Evolutionary conservation across 1,140 invertebrate genomes (phyloP).

Genomic region (Kradibia gibbosae): DNA sequence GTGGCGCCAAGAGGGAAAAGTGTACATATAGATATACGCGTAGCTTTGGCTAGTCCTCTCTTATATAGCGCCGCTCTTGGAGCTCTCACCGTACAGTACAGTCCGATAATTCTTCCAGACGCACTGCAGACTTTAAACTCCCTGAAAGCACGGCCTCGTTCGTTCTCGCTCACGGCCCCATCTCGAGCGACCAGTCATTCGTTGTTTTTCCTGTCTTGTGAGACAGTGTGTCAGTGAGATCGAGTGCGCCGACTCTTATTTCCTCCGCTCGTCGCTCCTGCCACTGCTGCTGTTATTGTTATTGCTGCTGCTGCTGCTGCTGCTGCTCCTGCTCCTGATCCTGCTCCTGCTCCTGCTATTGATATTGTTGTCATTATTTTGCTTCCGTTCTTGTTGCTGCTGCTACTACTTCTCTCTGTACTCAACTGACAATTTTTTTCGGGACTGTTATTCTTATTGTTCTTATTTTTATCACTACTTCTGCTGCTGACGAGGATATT

Average conservation of each 20-base stretch:
- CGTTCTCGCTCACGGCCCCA: not conserved
- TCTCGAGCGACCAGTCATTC: not conserved
- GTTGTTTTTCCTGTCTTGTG: not conserved
- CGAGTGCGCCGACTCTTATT: not conserved
- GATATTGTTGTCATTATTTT: not conserved
- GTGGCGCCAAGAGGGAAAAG: conserved; percentile 70
- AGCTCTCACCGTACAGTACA: conserved; percentile 50
- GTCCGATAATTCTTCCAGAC: conserved; percentile 56
- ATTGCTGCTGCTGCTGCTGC: not conserved
- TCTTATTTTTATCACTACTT: not conserved
- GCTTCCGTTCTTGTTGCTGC: not conserved
- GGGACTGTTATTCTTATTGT: not conserved
- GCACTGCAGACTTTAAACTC: conserved; percentile 49
- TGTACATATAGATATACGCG: conserved; percentile 44
- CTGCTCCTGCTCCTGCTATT: not conserved
- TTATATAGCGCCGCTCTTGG: conserved; percentile 44
- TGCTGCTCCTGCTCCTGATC: not conserved
- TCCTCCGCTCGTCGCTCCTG: not conserved
- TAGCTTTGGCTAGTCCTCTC: conserved; percentile 53
- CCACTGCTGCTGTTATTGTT: not conserved
- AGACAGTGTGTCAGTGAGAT: conserved; percentile 25
- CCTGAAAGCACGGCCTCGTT: conserved; percentile 35
- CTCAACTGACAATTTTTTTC: not conserved
- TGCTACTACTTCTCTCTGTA: not conserved
- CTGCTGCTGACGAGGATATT: not conserved